These are phyloP conservation scores for Apocrypta bakeri DNA, from an alignment of 1,140 invertebrate species.

Conservation along the genomic window DNA sequence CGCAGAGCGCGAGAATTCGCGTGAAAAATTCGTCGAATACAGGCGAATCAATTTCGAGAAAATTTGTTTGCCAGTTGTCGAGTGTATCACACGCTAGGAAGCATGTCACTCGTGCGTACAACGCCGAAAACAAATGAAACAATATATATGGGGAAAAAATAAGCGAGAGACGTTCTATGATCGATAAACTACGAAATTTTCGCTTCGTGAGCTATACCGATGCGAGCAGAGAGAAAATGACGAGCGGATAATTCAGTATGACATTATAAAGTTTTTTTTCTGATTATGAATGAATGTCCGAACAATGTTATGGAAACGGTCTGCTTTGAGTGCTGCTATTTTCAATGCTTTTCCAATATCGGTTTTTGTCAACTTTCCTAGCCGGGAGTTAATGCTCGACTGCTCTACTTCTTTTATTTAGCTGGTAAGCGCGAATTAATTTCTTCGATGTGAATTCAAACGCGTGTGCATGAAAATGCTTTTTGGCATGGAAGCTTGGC, in stretches of 20 bases:
- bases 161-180: neutral
- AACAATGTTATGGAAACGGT: neutral
- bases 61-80: neutral
- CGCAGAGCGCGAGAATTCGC: neutral
- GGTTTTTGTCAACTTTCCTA: neutral
- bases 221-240: neutral
- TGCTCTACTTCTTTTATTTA: neutral
- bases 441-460: neutral
- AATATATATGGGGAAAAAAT: neutral
- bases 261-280: slow-evolving; percentile 6
- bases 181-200: neutral
- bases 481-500: too few relatives aligned
- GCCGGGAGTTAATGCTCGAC: neutral
- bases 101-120: neutral
- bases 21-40: neutral
- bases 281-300: neutral
- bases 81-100: neutral
- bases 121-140: slow-evolving; percentile 4
- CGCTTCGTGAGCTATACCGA: too few relatives aligned
- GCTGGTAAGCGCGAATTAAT: neutral
- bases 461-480: too few relatives aligned
- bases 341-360: neutral
- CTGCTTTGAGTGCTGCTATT: neutral
- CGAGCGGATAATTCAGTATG: neutral
- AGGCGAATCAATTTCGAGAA: neutral